Evolutionary conservation across 2,797 vertebrate genomes (phyloP), one percentile per base, ranked within the genome.

Genomic region (Melanotaenia boesemani): DNA sequence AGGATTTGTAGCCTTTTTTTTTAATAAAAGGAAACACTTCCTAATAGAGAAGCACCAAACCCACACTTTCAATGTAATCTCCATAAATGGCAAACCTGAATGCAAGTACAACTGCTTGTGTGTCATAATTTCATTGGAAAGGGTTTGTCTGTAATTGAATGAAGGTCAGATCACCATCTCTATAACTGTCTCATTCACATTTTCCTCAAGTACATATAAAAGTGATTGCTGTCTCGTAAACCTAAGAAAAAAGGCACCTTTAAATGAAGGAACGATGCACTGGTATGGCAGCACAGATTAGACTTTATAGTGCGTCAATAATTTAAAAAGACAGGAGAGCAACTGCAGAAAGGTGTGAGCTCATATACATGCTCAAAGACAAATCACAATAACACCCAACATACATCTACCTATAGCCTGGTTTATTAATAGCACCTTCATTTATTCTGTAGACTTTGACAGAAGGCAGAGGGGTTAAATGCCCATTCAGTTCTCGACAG

Each of bases 351-450:
- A 37, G 18, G 34, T 24, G 18, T 34, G 41, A 39, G n/a, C 36
- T 39, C 4, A 1, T 28, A 20, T 41, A 74, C 26, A 1, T 37
- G 32, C 30, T 20, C 55, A 63, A 41, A 62, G 37, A 63, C 52
- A 58, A n/a, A 16, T 32, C 77, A 70, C 54, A 67, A 44, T 44
- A 44, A 44, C 58, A 64, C 63, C 65, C 9, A 6, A 52, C 48
- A 65, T 13, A 36, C 24, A 7, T 63, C 62, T 58, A 26, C 32
- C 11, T 72, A 66, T 48, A 81, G 70, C 82, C 13, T 2, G 12
- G 12, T 79, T 73, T 85, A 80, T 85, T 74, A 70, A 77, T 81
- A 81, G 80, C 5, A 1, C 28, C 67, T 22, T 80, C 56, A 78
- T 80, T 63, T 67, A 39, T 55, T 68, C 63, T 48, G 11, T 26